These are phyloP conservation scores for Cervus canadensis DNA, from an alignment of 2,113 vertebrate species.

Conservation along the genomic window DNA sequence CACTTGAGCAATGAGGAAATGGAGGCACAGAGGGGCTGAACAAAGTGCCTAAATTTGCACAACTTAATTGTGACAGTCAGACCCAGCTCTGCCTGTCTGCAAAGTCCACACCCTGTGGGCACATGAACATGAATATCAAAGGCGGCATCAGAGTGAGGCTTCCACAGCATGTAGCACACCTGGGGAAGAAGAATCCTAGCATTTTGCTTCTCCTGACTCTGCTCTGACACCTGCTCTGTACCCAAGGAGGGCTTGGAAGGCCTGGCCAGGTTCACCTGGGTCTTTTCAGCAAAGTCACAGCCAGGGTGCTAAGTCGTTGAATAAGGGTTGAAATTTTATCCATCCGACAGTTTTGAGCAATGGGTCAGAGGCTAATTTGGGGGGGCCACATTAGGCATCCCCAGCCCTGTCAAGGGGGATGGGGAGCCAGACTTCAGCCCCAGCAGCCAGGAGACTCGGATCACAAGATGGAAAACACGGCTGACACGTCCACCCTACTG, in stretches of 20 bases:
- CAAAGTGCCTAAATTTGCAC: neutral
- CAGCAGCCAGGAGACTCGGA: neutral
- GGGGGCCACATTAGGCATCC: neutral
- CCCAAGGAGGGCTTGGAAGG: neutral
- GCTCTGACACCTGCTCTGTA: neutral
- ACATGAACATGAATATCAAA: fast-evolving
- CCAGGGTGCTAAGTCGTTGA: no score
- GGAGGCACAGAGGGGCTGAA: neutral
- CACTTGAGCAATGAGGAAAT: neutral
- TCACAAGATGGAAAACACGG: slow-evolving; percentile 40
- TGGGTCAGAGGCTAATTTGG: neutral
- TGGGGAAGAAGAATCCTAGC: fast-evolving
- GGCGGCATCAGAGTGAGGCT: fast-evolving
- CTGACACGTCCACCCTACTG: neutral
- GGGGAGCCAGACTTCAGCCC: neutral
- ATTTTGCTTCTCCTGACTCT: neutral
- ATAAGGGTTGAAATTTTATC: neutral
- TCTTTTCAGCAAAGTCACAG: neutral
- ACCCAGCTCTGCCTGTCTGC: neutral
- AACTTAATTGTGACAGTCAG: neutral
- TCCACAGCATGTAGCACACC: fast-evolving
- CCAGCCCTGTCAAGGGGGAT: neutral
- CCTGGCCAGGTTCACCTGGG: fast-evolving
- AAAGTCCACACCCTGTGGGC: neutral
- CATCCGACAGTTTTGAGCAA: neutral